Percentiles rank a stretch among this genome's conserved stretches.
These are phyloP conservation scores for Acestrorhynchus altus DNA, from an alignment of 2,797 vertebrate species.

Conservation along the genomic window DNA sequence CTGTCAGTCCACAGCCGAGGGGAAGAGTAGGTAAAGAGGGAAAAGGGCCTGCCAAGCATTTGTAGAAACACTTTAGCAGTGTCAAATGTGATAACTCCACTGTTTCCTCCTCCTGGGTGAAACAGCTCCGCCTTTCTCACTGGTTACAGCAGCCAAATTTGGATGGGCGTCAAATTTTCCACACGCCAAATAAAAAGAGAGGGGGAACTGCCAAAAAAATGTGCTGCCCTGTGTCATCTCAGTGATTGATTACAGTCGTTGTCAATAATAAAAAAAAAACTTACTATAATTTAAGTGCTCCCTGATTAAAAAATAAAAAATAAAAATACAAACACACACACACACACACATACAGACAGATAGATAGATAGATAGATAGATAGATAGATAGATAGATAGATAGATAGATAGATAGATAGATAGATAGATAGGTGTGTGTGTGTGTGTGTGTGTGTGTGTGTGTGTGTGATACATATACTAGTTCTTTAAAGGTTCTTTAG, in stretches of 20 bases:
- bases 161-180: conserved; percentile 56
- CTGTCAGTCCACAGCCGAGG: conserved; percentile 47
- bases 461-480: too few species aligned
- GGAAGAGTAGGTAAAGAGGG: conserved; percentile 39
- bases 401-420: too few species aligned
- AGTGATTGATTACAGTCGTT: not conserved
- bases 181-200: conserved; percentile 45
- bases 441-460: too few species aligned
- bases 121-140: conserved; percentile 56
- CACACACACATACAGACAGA: too few species aligned
- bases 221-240: conserved; percentile 30
- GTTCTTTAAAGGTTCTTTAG: too few species aligned
- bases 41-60: conserved; percentile 60
- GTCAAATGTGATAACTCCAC: conserved; percentile 62
- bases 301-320: too few species aligned
- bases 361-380: too few species aligned
- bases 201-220: conserved; percentile 38
- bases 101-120: conserved; percentile 56
- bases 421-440: too few species aligned
- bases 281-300: too few species aligned
- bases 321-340: too few species aligned
- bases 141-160: conserved; percentile 54
- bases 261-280: not conserved
- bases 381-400: too few species aligned
- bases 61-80: conserved; percentile 67